Evolutionary conservation across 2,113 vertebrate genomes (phyloP).

Genomic region (Varanus salvator): DNA sequence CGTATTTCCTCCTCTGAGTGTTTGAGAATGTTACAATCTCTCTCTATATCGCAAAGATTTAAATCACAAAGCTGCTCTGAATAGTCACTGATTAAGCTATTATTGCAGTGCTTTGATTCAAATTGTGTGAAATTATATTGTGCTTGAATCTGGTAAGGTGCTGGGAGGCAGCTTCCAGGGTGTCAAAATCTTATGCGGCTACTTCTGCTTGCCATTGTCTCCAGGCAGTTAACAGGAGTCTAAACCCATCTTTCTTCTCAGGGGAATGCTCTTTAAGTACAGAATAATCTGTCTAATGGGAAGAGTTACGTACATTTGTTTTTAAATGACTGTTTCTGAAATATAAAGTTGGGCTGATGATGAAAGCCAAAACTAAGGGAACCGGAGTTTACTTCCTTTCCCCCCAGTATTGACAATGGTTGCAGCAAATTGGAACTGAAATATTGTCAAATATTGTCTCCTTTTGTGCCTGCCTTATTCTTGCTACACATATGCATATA

Average conservation of each 20-base stretch:
- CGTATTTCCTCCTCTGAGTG: neutral
- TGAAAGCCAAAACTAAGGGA: neutral
- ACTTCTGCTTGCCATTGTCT: constrained; percentile 52
- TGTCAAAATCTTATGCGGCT: constrained; percentile 50
- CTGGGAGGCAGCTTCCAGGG: constrained; percentile 52
- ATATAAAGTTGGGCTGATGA: neutral
- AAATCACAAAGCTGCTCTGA: constrained; percentile 38
- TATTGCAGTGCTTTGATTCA: constrained; percentile 37
- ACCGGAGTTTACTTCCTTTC: neutral
- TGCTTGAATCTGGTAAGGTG: constrained; percentile 20
- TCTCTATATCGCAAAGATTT: constrained; percentile 36
- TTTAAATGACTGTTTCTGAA: constrained; percentile 43
- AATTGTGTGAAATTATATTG: constrained; percentile 46
- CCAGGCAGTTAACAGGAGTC: constrained; percentile 48
- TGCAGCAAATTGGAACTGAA: neutral
- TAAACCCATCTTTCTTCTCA: constrained; percentile 46
- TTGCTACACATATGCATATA: neutral
- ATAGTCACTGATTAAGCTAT: constrained; percentile 57
- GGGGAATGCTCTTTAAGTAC: constrained; percentile 53
- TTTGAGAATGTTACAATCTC: neutral
- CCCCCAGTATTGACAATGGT: neutral
- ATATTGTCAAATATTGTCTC: neutral
- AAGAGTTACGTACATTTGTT: constrained; percentile 28
- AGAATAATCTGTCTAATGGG: constrained; percentile 56
- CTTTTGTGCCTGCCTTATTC: neutral